Evolutionary conservation across 2,797 vertebrate genomes (phyloP), one percentile per base, ranked within the genome.

Genomic region (Lerista edwardsae): DNA sequence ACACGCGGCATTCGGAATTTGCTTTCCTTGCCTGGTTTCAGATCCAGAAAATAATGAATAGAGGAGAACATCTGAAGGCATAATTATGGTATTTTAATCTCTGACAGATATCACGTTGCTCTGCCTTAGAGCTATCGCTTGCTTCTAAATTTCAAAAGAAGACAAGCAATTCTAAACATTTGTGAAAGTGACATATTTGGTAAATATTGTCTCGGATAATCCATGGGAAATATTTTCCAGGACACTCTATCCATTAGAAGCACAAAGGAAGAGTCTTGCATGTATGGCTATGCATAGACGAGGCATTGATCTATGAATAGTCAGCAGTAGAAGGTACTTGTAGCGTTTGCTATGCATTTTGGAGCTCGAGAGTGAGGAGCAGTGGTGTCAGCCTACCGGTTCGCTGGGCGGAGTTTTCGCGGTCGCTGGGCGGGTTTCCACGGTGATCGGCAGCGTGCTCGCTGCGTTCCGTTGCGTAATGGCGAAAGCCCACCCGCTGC

Each of bases 61-160:
- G 94, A 94, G 95, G 94, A 94, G 94, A 94, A 95, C 94, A 95
- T 94, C 94, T 92, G 91, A 93, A 94, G 91, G 94, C 77, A 94
- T 95, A 96, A 96, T 96, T 95, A 95, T 86, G 86, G 84, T 94
- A 93, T 95, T 95, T 96, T 93, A 87, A 91, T 94, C 88, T 94
- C 91, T 95, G 94, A 95, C 94, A 96, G 93, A 94, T 93, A 87
- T 90, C 94, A 91, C 94, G 94, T 94, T 93, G 81, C 77, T 92
- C 39, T 86, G 84, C 84, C 84, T 86, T 51, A 39, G 25, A 55
- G 74, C 79, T 85, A 85, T 74, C 91, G 86, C 91, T n/a, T 92
- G 93, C 91, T 93, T 94, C 9, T 79, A 83, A 25, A 86, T 64
- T 79, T 51, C 31, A 85, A 55, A 21, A 87, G 84, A 88, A 84